Base-by-base conservation (phyloP, 2,888 invertebrate genomes). In the Agriopis marginaria region DNA sequence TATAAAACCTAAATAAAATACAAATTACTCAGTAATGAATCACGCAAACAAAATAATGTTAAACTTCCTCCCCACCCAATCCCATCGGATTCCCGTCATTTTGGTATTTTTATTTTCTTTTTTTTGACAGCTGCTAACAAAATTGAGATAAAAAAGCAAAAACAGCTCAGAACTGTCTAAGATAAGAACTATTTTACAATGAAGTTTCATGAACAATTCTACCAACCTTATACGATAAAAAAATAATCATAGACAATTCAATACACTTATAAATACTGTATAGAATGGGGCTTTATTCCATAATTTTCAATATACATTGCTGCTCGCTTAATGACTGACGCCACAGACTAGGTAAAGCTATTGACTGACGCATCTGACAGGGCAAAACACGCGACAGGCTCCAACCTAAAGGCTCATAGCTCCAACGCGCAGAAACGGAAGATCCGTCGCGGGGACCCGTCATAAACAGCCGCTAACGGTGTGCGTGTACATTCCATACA, bases 21-120 rank as follows among this genome's bases (percentile, higher is more conserved):
- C 74, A 80, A 84, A 84, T 82, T 79, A 79, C 75, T 79, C 66
- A 66, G 51, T 79, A 79, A 83, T 88, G 89, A 89, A 87, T 89
- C 88, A 88, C 82, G 83, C 80, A 82, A 86, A 85, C 81, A 86
- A 85, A 82, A 82, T 81, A 81, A 77, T 82, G 75, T 66, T 80
- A 81, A 76, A 77, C 79, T 83, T 82, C 82, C 81, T 82, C 82
- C 81, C 82, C 79, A 78, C 82, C 82, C 81, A 83, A 80, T 80
- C 80, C 80, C 77, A 78, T 81, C 77, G 76, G 73, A 75, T 75
- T 66, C 74, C 65, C 73, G 71, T 74, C 70, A 73, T 75, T 72
- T 72, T 72, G 68, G 69, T 69, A 72, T 68, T 66, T 63, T 68
- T 70, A 63, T 65, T 71, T 39, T 49, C 23, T 53, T 61, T 64